A percentile compares a stretch with the other conserved stretches of the same genome.
Conservation (phyloP, 2,888 invertebrate genomes). For the Xestobium rufovillosum region DNA sequence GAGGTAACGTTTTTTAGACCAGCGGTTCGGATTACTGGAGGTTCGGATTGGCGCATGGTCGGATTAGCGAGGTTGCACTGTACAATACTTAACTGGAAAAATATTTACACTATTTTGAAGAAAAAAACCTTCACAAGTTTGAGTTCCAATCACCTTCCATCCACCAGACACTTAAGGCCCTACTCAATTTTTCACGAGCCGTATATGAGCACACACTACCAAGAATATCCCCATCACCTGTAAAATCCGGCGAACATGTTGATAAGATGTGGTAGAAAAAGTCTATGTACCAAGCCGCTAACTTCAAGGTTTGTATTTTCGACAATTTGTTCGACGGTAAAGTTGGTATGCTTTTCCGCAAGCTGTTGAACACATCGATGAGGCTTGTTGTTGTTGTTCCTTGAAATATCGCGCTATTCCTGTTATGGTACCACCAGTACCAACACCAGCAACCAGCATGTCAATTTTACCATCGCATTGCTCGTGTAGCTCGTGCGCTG, state of each 20-base stretch:
- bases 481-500: too few relatives aligned
- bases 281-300: slow-evolving; percentile 89
- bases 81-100: too few relatives aligned
- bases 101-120: too few relatives aligned
- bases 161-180: slow-evolving; percentile 94
- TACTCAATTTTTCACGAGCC: slow-evolving; percentile 86
- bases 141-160: slow-evolving; percentile 91
- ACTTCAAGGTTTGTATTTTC: slow-evolving; percentile 94
- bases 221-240: slow-evolving; percentile 48
- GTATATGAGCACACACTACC: slow-evolving; percentile 61
- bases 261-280: slow-evolving; percentile 85
- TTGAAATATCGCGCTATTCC: slow-evolving; percentile 87
- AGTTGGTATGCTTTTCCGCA: slow-evolving; percentile 94
- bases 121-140: slow-evolving; percentile 20
- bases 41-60: too few relatives aligned
- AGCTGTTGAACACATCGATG: slow-evolving; percentile 90
- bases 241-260: slow-evolving; percentile 42
- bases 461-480: too few relatives aligned
- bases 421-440: slow-evolving; percentile 46
- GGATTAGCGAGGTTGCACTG: too few relatives aligned
- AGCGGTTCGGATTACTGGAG: too few relatives aligned
- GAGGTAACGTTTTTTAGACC: too few relatives aligned
- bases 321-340: slow-evolving; percentile 96
- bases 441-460: too few relatives aligned
- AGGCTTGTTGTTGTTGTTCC: slow-evolving; percentile 86